These are phyloP conservation scores for Hydrolagus colliei DNA, from an alignment of 2,797 vertebrate species.

Conservation along the genomic window DNA sequence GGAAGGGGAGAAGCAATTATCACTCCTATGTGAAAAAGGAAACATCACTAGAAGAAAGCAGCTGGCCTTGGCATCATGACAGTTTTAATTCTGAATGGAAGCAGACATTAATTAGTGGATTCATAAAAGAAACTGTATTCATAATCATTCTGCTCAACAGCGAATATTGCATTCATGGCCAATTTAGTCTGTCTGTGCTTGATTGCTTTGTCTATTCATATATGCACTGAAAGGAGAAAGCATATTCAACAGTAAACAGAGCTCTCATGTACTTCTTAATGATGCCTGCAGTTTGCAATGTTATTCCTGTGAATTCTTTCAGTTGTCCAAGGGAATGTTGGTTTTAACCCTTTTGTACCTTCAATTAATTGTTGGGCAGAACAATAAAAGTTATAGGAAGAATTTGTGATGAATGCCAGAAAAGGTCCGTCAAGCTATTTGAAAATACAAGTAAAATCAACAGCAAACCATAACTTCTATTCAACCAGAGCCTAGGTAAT, in stretches of 20 bases:
- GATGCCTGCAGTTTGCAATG: background rate
- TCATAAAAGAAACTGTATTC: background rate
- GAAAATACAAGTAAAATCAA: background rate
- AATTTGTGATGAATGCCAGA: background rate
- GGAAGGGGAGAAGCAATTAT: background rate
- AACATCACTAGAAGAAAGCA: background rate
- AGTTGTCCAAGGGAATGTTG: background rate
- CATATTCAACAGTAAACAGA: background rate
- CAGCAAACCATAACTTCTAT: background rate
- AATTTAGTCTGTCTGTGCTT: constrained; percentile 7
- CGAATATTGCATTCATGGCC: background rate
- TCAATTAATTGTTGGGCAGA: background rate
- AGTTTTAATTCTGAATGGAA: constrained; percentile 14
- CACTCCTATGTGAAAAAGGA: too few species aligned
- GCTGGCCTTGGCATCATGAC: background rate
- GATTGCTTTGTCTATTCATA: background rate
- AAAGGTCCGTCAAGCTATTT: too few species aligned
- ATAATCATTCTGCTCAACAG: constrained; percentile 7
- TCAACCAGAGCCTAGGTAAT: background rate
- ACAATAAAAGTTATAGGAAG: background rate
- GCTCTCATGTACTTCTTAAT: background rate
- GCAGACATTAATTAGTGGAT: constrained; percentile 4
- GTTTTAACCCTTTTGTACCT: background rate
- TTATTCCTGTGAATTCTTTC: background rate
- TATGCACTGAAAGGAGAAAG: background rate